These are phyloP conservation scores for Callithrix jacchus DNA, from an alignment of 2,113 vertebrate genomes.

Conservation along the genomic window DNA sequence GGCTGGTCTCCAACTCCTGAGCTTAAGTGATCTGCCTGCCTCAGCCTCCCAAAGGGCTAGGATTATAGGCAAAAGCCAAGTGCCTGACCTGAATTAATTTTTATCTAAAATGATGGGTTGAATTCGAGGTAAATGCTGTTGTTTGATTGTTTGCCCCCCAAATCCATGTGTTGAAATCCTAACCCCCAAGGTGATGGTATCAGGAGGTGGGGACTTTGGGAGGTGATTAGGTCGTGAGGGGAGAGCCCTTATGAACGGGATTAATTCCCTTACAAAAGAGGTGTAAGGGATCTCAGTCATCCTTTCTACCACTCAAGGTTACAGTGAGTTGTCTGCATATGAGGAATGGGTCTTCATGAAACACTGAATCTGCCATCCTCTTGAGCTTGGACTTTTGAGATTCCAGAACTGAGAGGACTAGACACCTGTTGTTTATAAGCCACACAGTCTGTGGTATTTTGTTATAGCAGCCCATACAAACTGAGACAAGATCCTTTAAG, in stretches of 20 bases:
- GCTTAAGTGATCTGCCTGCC: too few species aligned
- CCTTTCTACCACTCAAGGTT: not conserved
- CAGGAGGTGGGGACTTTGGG: not conserved
- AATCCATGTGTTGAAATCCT: not conserved
- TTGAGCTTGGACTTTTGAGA: too few species aligned
- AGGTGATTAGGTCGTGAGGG: not conserved
- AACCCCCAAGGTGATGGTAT: not conserved
- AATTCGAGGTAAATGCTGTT: not conserved
- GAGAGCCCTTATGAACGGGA: not conserved
- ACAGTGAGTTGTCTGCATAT: not conserved
- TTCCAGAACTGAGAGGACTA: not conserved
- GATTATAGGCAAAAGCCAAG: too few species aligned
- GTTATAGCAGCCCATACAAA: not conserved
- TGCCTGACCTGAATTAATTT: not conserved
- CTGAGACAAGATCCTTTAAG: not conserved
- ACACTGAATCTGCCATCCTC: not conserved
- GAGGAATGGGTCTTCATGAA: not conserved
- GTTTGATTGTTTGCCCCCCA: not conserved
- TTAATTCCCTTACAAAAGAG: not conserved
- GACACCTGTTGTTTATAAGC: not conserved
- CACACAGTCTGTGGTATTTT: not conserved
- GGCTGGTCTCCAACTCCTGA: too few species aligned
- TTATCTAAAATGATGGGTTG: not conserved
- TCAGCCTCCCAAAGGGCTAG: too few species aligned
- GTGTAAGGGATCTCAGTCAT: not conserved